Evolutionary conservation across 2,797 vertebrate genomes (phyloP).

Genomic region (Pteronotus mesoamericanus): DNA sequence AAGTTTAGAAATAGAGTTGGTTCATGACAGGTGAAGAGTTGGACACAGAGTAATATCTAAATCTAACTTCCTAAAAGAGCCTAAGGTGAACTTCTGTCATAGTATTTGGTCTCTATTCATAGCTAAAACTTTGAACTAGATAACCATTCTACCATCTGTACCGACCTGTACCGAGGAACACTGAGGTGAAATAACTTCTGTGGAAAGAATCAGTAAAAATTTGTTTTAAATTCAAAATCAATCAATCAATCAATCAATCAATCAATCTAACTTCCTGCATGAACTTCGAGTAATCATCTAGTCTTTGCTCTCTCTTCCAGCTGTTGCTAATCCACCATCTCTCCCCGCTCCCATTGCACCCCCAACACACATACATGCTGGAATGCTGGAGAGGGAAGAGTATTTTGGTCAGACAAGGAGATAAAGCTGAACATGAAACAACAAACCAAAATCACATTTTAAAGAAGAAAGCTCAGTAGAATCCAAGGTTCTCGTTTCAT

Average conservation of each 20-base stretch:
- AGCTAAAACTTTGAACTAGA: slow-evolving; percentile 62
- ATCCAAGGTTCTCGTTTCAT: neutral
- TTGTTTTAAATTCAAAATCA: slow-evolving; percentile 52
- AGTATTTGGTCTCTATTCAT: slow-evolving; percentile 66
- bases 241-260: no score
- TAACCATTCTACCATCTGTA: slow-evolving; percentile 65
- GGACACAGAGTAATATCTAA: neutral
- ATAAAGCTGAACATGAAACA: neutral
- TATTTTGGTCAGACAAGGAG: neutral
- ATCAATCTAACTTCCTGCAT: neutral
- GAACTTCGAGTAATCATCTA: neutral
- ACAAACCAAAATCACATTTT: neutral
- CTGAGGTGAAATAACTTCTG: slow-evolving; percentile 32
- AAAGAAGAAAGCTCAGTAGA: neutral
- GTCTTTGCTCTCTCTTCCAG: neutral
- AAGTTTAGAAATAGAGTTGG: neutral
- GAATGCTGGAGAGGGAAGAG: neutral
- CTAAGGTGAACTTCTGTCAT: slow-evolving; percentile 60
- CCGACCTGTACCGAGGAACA: slow-evolving; percentile 60
- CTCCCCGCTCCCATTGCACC: rapidly evolving
- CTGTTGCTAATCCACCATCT: neutral
- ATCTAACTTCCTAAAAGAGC: neutral
- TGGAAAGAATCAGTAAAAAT: slow-evolving; percentile 35
- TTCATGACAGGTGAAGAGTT: neutral
- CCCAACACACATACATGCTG: neutral